Conservation (phyloP, 1,140 invertebrate species). For the Euwallacea similis region DNA sequence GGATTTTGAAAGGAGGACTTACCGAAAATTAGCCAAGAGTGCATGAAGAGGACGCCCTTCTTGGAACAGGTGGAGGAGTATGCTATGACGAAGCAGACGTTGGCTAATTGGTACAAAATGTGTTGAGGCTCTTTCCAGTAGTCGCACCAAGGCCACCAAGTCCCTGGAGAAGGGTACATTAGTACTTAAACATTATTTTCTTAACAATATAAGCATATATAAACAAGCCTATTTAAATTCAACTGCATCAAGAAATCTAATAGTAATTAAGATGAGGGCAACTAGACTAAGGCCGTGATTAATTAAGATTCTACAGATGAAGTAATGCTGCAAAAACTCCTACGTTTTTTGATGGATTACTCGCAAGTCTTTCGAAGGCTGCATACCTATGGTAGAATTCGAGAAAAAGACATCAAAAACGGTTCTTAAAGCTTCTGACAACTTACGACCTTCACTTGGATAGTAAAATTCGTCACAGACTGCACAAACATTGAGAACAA, state of each 20-base stretch:
- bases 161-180: constrained; percentile 50
- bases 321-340: too few species aligned
- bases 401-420: constrained; percentile 35
- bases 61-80: constrained; percentile 77
- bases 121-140: constrained; percentile 70
- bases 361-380: background rate
- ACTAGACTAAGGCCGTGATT: too few species aligned
- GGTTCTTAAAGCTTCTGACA: constrained; percentile 16
- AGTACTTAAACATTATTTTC: too few species aligned
- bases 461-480: constrained; percentile 36
- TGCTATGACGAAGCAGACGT: constrained; percentile 73
- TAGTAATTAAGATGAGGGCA: too few species aligned
- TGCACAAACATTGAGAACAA: constrained; percentile 17
- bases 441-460: constrained; percentile 33
- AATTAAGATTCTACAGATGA: too few species aligned
- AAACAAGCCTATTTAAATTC: too few species aligned
- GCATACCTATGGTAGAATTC: constrained; percentile 19
- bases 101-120: constrained; percentile 69
- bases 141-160: constrained; percentile 67
- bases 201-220: too few species aligned
- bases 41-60: constrained; percentile 80
- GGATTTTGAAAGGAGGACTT: constrained; percentile 44
- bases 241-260: too few species aligned
- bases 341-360: constrained; percentile 7
- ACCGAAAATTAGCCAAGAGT: constrained; percentile 76